Evolutionary conservation across 2,113 vertebrate genomes (phyloP).

Genomic region (Myrmecophaga tridactyla): DNA sequence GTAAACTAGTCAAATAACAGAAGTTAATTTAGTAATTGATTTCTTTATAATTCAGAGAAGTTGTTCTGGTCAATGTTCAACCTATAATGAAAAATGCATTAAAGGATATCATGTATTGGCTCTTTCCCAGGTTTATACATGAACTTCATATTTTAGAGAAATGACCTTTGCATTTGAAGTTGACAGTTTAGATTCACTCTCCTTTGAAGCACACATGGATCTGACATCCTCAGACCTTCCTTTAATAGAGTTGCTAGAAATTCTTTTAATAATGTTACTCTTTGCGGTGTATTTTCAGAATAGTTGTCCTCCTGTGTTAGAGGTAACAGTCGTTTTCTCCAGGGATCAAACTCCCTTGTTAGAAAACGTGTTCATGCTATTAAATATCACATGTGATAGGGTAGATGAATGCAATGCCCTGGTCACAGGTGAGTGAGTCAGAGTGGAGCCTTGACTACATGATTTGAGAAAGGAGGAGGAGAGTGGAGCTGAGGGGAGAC

Average conservation of each 20-base stretch:
- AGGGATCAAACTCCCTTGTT: neutral
- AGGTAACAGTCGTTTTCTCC: neutral
- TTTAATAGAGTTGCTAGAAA: neutral
- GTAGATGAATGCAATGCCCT: neutral
- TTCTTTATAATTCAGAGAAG: neutral
- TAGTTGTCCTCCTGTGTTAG: neutral
- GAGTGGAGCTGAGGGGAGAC: neutral
- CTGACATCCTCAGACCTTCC: neutral
- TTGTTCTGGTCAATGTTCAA: neutral
- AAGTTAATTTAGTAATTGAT: neutral
- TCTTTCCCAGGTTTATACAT: neutral
- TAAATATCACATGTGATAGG: neutral
- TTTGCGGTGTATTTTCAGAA: neutral
- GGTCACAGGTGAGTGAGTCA: neutral
- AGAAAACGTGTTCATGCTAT: neutral
- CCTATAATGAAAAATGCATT: neutral
- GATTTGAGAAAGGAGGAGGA: neutral
- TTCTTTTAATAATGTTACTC: neutral
- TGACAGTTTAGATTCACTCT: neutral
- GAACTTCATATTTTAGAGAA: constrained; percentile 4
- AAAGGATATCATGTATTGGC: neutral
- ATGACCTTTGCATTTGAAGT: neutral
- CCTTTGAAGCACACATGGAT: neutral
- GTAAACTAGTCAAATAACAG: neutral
- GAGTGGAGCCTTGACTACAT: neutral